phyloP scores from a whole-genome alignment of 1,140 invertebrate species.

The Tyrophagus putrescentiae region DNA sequence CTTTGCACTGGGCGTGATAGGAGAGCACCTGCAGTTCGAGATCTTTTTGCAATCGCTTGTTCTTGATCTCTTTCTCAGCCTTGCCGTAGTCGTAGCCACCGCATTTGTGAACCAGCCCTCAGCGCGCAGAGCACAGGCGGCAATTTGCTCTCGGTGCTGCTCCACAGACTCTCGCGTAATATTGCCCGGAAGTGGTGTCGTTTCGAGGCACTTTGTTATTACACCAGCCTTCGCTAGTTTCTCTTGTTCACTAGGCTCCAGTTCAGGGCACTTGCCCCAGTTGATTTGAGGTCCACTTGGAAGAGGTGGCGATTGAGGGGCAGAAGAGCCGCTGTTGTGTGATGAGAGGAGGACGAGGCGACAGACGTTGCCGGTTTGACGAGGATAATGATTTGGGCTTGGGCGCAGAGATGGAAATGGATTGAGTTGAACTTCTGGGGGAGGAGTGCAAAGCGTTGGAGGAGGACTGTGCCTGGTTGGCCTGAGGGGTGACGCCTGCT shows the following conservation, averaged over 20 bases:
- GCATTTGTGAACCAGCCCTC: slow-evolving; percentile 23
- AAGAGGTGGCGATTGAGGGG: slow-evolving; percentile 5
- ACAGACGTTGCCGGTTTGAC: neutral
- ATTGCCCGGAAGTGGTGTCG: slow-evolving; percentile 23
- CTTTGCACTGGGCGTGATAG: slow-evolving; percentile 22
- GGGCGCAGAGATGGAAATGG: neutral
- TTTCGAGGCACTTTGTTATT: slow-evolving; percentile 26
- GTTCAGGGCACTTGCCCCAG: slow-evolving; percentile 25
- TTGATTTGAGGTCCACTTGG: slow-evolving; percentile 23
- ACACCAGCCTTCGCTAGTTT: slow-evolving; percentile 25
- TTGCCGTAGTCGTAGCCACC: slow-evolving; percentile 28
- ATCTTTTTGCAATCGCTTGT: slow-evolving; percentile 25
- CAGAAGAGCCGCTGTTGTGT: neutral
- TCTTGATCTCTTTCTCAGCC: slow-evolving; percentile 29
- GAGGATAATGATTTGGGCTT: neutral
- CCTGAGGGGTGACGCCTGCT: neutral
- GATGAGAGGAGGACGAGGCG: neutral
- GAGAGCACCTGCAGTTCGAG: slow-evolving; percentile 23
- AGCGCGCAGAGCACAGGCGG: slow-evolving; percentile 24
- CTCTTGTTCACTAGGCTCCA: slow-evolving; percentile 24
- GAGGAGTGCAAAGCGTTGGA: neutral
- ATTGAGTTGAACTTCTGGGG: neutral
- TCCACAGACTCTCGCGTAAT: slow-evolving; percentile 25
- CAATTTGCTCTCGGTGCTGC: slow-evolving; percentile 24
- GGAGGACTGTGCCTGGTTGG: neutral